Conservation (phyloP, 2,113 vertebrate species). For the Phaethornis superciliosus region DNA sequence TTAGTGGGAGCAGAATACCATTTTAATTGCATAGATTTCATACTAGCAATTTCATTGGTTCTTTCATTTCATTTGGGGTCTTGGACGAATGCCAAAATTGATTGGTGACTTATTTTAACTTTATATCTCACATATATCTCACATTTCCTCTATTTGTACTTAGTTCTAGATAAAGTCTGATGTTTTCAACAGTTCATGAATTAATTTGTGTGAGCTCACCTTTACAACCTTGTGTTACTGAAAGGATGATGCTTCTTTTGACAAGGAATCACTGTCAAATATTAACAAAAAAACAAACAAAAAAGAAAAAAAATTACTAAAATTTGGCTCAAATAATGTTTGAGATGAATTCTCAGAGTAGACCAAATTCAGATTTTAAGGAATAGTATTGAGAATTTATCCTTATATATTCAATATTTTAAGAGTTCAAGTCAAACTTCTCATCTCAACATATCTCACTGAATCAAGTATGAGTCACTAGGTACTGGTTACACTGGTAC, state of each 20-base stretch:
- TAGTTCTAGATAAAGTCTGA: neutral
- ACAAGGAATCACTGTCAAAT: neutral
- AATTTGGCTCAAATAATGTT: neutral
- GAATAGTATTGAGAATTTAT: neutral
- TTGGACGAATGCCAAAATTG: neutral
- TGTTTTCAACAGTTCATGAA: neutral
- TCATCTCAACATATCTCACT: neutral
- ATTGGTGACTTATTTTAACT: neutral
- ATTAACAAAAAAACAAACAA: neutral
- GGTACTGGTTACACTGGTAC: neutral
- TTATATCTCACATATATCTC: neutral
- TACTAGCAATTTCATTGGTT: neutral
- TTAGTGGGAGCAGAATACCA: neutral
- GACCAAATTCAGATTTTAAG: neutral
- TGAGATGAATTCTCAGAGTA: neutral
- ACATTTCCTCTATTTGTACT: neutral
- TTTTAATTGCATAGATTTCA: constrained; percentile 19
- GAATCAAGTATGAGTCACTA: neutral
- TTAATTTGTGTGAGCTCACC: neutral
- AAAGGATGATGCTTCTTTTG: neutral
- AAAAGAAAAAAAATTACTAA: neutral
- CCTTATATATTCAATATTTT: neutral
- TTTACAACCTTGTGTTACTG: neutral
- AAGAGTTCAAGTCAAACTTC: neutral
- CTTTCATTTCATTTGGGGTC: neutral